Percentiles rank a stretch among this genome's conserved stretches.
phyloP scores from a whole-genome alignment of 2,888 invertebrate genomes.

The Salpingus planirostris region DNA sequence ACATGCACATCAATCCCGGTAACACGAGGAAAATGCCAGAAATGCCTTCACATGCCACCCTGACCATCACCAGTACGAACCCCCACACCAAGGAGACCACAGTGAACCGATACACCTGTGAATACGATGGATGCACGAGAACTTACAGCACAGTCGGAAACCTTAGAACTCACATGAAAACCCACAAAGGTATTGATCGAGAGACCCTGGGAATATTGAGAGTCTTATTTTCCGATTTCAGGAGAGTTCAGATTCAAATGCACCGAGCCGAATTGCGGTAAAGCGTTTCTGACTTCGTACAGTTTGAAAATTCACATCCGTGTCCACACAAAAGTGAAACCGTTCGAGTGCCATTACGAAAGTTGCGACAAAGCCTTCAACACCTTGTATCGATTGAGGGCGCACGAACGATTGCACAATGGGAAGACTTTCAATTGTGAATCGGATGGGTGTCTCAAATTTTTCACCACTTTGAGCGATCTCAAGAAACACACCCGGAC shows the following conservation, averaged over 20 bases:
- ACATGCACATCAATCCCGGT: conserved; percentile 62
- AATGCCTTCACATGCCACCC: conserved; percentile 59
- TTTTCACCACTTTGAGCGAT: conserved; percentile 90
- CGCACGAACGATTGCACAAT: conserved; percentile 86
- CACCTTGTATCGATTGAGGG: conserved; percentile 84
- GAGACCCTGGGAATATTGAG: not conserved
- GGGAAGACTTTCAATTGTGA: conserved; percentile 92
- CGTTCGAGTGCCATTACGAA: conserved; percentile 74
- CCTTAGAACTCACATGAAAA: conserved; percentile 89
- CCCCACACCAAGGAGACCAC: conserved; percentile 49
- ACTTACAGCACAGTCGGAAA: conserved; percentile 93
- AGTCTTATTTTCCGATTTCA: conserved; percentile 39
- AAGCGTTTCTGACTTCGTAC: conserved; percentile 90
- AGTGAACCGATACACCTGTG: conserved; percentile 71
- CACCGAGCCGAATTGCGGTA: conserved; percentile 76
- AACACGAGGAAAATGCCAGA: conserved; percentile 53
- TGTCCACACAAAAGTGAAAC: conserved; percentile 88
- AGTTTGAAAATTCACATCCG: conserved; percentile 90
- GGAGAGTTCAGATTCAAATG: conserved; percentile 94
- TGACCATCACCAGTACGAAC: conserved; percentile 57
- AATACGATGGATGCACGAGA: conserved; percentile 78
- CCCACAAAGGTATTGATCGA: conserved; percentile 76
- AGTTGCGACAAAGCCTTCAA: conserved; percentile 91
- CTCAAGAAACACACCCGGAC: conserved; percentile 89
- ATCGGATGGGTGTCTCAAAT: conserved; percentile 73